Evolutionary conservation across 2,113 vertebrate genomes (phyloP).

Genomic region (Perccottus glenii): DNA sequence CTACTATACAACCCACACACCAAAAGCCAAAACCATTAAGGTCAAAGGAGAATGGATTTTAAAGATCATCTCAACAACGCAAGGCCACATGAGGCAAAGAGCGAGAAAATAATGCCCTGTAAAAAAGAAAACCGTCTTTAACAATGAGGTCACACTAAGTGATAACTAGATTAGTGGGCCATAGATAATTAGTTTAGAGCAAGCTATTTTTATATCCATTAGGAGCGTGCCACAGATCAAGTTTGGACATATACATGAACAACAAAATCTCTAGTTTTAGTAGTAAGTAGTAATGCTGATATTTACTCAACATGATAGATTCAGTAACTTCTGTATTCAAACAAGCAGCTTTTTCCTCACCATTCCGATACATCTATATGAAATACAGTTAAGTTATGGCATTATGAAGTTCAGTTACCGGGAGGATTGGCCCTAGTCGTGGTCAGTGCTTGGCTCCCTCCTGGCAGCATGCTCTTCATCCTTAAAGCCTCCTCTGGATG

Average conservation of each 20-base stretch:
- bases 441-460: conserved; percentile 65
- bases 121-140: conserved; percentile 13
- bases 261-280: no score
- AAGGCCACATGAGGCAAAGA: conserved; percentile 21
- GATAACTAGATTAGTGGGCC: conserved; percentile 66
- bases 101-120: conserved; percentile 20
- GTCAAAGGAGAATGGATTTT: conserved; percentile 73
- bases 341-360: no score
- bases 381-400: background rate
- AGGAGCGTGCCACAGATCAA: conserved; percentile 7
- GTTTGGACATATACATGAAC: background rate
- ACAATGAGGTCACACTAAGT: conserved; percentile 58
- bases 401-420: conserved; percentile 73
- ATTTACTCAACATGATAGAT: no score
- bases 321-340: no score
- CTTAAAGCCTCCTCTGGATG: conserved; percentile 94
- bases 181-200: conserved; percentile 66
- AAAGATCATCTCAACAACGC: conserved; percentile 59
- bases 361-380: no score
- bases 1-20: conserved; percentile 42
- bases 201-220: conserved; percentile 53
- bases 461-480: conserved; percentile 95
- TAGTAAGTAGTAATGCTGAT: no score
- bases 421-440: conserved; percentile 62
- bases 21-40: conserved; percentile 61